Base-by-base conservation (phyloP, 2,113 vertebrate species). In the Megaptera novaeangliae region DNA sequence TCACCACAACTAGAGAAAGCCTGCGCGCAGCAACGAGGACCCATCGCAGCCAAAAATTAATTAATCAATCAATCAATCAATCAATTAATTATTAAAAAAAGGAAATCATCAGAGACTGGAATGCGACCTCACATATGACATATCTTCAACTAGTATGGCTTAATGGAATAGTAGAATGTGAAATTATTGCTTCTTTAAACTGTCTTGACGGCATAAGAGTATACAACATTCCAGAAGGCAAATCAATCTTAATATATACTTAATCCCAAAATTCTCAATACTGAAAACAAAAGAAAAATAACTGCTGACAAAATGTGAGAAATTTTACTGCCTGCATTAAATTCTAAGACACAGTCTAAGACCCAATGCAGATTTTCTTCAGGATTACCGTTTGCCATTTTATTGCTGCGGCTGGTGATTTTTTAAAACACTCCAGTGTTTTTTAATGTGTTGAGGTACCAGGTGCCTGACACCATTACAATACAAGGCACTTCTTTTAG, bases 171-270 rank as follows among this genome's bases (percentile, higher is more conserved):
- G 66, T 9, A 85, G 49, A 66, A 49, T 29, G 3, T 49, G 59
- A 75, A 85, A 93, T 91, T 52, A 52, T 4, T 71, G 36, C 84
- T 93, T 57, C 63, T 85, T n/a, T 81, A 72, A 52, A 69, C 20
- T 36, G 23, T 23, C 59, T 36, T 78, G 41, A 74, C 63, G n/a
- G 39, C 1, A 77, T 59, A 36, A 41, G 41, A 64, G 17, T 41
- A 69, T 4, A 77, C 27, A 57, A 34, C 39, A 20, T n/a, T 68
- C 75, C 68, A 93, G 86, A 31, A 95, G 23, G 29, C 63, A 83
- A 82, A 71, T 44, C 46, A 88, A 6, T 59, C n/a, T 82, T 61
- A 29, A 64, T 44, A 21, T 71, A 12, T 15, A 21, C 14, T 72
- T 23, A 49, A 68, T 31, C 20, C 39, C 23, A 25, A 75, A 29